Evolutionary conservation across 2,888 invertebrate genomes (phyloP).

Genomic region (Xestoiulus laeticollis): DNA sequence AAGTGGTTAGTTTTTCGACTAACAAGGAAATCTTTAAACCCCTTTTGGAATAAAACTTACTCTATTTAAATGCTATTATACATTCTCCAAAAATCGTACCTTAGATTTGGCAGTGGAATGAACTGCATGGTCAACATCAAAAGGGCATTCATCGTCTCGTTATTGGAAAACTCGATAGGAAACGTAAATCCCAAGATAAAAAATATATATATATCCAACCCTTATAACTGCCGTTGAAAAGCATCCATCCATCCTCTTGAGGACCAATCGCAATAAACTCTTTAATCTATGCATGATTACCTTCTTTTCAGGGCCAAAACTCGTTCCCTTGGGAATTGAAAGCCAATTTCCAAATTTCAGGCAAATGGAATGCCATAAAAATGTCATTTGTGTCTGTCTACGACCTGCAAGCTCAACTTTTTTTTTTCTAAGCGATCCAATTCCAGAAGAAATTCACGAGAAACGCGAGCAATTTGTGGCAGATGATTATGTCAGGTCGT

Average conservation of each 20-base stretch:
- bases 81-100: too few relatives aligned
- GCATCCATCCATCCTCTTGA: background rate
- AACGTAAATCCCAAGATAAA: background rate
- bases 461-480: background rate
- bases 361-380: background rate
- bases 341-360: slow-evolving; percentile 7
- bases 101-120: background rate
- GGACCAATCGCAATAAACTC: slow-evolving; percentile 12
- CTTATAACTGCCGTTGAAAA: background rate
- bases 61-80: too few relatives aligned
- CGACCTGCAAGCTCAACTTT: background rate
- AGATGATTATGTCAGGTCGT: slow-evolving; percentile 22
- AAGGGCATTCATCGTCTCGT: background rate
- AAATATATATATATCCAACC: background rate
- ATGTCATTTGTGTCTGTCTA: background rate
- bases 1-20: too few relatives aligned
- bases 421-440: slow-evolving; percentile 28
- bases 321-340: background rate
- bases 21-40: too few relatives aligned
- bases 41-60: too few relatives aligned
- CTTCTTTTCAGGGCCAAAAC: background rate
- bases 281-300: slow-evolving; percentile 28
- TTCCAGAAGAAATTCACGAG: slow-evolving; percentile 4
- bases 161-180: background rate
- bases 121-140: background rate